phyloP scores from a whole-genome alignment of 2,113 vertebrate species.

The Numida meleagris region DNA sequence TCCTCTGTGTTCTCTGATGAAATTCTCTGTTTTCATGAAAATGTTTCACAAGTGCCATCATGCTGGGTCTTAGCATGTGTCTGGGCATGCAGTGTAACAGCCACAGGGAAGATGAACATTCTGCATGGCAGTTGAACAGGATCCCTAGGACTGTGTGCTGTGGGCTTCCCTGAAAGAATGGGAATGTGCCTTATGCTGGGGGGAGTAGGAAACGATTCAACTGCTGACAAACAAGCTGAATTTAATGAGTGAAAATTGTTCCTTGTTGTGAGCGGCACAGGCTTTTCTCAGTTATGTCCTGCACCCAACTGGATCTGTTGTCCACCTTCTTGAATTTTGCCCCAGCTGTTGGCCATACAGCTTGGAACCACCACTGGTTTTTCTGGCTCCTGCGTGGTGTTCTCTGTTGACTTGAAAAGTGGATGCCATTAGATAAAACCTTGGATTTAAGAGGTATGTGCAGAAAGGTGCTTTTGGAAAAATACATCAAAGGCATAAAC shows the following conservation, averaged over 20 bases:
- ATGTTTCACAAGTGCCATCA: not conserved
- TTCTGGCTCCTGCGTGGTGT: not conserved
- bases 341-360: not conserved
- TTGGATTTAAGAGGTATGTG: not conserved
- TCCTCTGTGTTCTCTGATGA: not conserved
- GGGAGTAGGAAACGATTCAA: conserved; percentile 29
- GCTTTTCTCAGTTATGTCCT: not conserved
- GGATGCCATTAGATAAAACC: not conserved
- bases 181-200: not conserved
- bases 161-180: conserved; percentile 34
- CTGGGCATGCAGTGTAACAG: conserved; percentile 3
- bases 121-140: conserved; percentile 25
- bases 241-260: conserved; percentile 48
- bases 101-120: conserved; percentile 3
- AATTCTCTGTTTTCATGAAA: conserved; percentile 3
- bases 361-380: not conserved
- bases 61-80: not conserved
- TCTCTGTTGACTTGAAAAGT: not conserved
- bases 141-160: not conserved
- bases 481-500: not conserved
- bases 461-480: not conserved
- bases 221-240: conserved; percentile 53
- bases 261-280: not conserved
- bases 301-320: not conserved
- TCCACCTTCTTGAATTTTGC: not conserved